Evolutionary conservation across 2,113 vertebrate genomes (phyloP), one percentile per base, ranked within the genome.

Genomic region (Psammodynastes pulverulentus): DNA sequence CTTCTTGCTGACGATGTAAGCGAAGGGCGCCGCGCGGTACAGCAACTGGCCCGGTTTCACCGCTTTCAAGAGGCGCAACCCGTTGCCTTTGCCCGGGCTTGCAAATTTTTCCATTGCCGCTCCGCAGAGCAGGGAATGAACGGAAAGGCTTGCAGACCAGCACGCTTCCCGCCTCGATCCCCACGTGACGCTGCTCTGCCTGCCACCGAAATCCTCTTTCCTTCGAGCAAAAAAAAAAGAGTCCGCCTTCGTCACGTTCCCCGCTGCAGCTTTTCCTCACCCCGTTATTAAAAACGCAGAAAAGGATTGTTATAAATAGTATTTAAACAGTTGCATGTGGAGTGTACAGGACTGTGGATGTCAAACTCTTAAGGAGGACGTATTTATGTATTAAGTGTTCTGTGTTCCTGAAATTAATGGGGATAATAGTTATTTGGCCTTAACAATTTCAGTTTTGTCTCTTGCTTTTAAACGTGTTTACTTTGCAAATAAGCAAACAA

Each of bases 21-120:
- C 98, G 96, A 98, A 97, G 7, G 99, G 98, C 26, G 97, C 94
- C 0, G 96, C 95, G 1, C 96, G 96, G 92, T 95, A 97, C 1
- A 99, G 95, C 94, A 98, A 95, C 91, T 98, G 97, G 0, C 98
- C 98, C 0, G 96, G 94, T 49, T 56, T 94, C 43, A 98, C 53
- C 1, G 79, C 23, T 0, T 34, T 93, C 3, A 92, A 87, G 0
- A 97, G 95, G 49, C 98, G 98, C 39, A 99, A 92, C 0, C 99
- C 98, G 91, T 97, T 98, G 0, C 99, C 99, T 86, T 97, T 97
- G 1, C 96, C 97, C 0, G 97, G 95, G 34, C 98, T 98, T 0
- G 45, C 46, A 90, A 98, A 99, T 9, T 98, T 98, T 95, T 99
- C 97, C 43, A 98, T 97, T 4, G 9, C 87, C 2, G 90, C 1